Base-by-base conservation (phyloP, 2,113 vertebrate species). In the Vidua macroura region DNA sequence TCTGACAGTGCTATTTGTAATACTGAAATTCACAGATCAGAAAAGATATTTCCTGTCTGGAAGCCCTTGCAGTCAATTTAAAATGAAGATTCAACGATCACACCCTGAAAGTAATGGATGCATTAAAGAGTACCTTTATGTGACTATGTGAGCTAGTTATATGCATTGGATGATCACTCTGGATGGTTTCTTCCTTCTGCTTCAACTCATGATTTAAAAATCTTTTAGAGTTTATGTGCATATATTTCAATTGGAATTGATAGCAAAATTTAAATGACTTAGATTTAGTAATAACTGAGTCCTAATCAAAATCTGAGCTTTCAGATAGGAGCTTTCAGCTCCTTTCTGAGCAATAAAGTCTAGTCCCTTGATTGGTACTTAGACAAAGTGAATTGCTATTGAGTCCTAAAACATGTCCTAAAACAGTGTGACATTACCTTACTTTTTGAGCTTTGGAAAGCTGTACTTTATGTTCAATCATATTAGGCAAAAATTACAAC, bases 351-450 rank as follows among this genome's bases (percentile, higher is more conserved):
- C 24, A 46, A 58, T 81, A 21, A 33, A 39, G 0, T 49, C 46
- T 43, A 77, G 37, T 52, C 6, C 8, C 18, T 4, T 85, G 10
- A 33, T 11, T 39, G 20, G 6, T 66, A 39, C 33, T 70, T 49
- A 48, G 6, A 62, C 3, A 0, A 60, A 55, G 16, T 24, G 1
- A 68, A 39, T 48, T 52, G 6, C 31, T 74, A 7, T 48, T 8
- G 27, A 52, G 6, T 33, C 11, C 27, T 78, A 28, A 52, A 70
- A 43, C 0, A 0, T 6, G 0, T 23, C 75, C 33, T 80, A 73
- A 79, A 28, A 62, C 18, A 49, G 1, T 52, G 11, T 11, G 49
- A 7, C 3, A 58, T 30, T 21, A 48, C 10, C 10, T 84, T 27
- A 46, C 5, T 25, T 69, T 53, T 56, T 69, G n/a, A 48, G 3